Evolutionary conservation across 2,797 vertebrate species (phyloP), one percentile per base, ranked within the genome.

Genomic region (Furcifer pardalis): DNA sequence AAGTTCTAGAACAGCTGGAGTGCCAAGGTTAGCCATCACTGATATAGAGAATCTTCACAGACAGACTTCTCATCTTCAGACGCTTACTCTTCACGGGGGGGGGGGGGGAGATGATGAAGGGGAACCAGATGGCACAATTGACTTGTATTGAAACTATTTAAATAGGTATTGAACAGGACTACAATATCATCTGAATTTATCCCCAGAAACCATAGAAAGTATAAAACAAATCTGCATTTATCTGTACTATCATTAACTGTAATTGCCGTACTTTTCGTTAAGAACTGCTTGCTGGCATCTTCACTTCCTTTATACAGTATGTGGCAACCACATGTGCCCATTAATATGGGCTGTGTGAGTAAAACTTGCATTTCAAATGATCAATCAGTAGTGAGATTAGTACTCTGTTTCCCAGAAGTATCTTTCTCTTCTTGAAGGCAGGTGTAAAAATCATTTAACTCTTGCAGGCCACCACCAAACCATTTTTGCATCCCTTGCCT

Each of bases 321-420:
- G 32, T 2, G 3, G 86, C 75, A 74, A 49, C 63, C 1, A 25
- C 49, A n/a, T 69, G 85, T 76, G 59, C 77, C 65, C 19, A 63
- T 56, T 86, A 84, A 83, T 46, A 2, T 77, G 75, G 37, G 82
- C 69, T 75, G 76, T 69, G 84, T 73, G 73, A 42, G 84, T n/a
- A 63, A 72, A 83, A 37, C 8, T 19, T 75, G 42, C 21, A 76
- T 2, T 9, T 72, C 87, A 37, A 60, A 49, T 82, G 73, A 81
- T 91, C 85, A 74, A 0, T 82, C 79, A 56, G 68, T 89, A 82
- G 86, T 71, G 21, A 1, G 6, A 79, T 83, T 81, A 74, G 13
- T 32, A 46, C n/a, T 79, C 92, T 90, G 59, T 82, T 87, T 85
- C 91, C 90, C 88, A 56, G 83, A 82, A 90, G 88, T 88, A 4